Percentiles rank a stretch among this genome's conserved stretches.
Evolutionary conservation across 1,140 invertebrate genomes (phyloP).

Genomic region (Drosophila punjabiensis): DNA sequence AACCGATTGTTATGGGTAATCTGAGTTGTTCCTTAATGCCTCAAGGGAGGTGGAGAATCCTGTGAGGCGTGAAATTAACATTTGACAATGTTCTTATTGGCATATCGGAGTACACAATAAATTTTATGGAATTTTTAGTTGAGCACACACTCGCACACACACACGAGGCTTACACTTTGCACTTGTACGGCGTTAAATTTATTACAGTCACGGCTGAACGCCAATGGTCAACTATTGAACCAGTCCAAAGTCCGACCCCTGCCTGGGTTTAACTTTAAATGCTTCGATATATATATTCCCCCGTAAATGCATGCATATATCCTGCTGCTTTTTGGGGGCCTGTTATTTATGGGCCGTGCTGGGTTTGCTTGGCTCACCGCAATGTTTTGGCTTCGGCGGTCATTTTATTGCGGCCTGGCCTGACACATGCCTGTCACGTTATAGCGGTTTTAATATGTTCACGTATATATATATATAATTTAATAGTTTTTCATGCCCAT

Average conservation of each 20-base stretch:
- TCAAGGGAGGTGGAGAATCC: conserved; percentile 6
- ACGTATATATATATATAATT: conserved; percentile 30
- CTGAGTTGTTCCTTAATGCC: conserved; percentile 26
- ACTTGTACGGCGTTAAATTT: conserved; percentile 66
- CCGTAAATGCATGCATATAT: neutral
- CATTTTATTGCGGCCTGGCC: conserved; percentile 74
- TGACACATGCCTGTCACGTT: conserved; percentile 73
- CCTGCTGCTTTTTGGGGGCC: conserved; percentile 1
- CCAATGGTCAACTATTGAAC: conserved; percentile 62
- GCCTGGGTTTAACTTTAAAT: conserved; percentile 36
- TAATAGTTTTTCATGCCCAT: conserved; percentile 54
- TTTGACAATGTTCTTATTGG: conserved; percentile 71
- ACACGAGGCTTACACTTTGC: conserved; percentile 52
- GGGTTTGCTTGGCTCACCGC: conserved; percentile 59
- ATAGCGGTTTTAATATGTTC: conserved; percentile 45
- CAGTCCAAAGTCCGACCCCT: conserved; percentile 11
- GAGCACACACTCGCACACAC: conserved; percentile 17
- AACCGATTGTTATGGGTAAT: conserved; percentile 5
- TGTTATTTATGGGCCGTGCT: conserved; percentile 58
- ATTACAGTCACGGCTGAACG: conserved; percentile 70
- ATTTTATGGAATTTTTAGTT: conserved; percentile 66
- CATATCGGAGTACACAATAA: conserved; percentile 47
- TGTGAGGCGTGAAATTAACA: conserved; percentile 80
- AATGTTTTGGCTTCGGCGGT: conserved; percentile 74
- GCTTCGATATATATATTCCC: conserved; percentile 19